phyloP scores from a whole-genome alignment of 2,797 vertebrate species.

The Poeciliopsis infans region DNA sequence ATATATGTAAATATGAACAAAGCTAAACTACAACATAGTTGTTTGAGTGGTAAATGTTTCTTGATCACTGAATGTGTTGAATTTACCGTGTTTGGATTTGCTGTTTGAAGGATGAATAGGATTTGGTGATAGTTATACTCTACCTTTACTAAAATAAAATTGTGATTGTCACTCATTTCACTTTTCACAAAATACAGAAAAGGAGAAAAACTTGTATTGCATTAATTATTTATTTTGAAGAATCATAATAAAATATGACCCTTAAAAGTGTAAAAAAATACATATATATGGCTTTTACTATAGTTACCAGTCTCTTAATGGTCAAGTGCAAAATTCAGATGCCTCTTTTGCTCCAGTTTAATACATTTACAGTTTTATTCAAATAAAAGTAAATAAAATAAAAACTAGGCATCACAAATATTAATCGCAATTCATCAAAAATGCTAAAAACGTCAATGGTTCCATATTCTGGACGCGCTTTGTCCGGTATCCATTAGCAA shows the following conservation, averaged over 20 bases:
- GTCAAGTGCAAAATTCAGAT: not conserved
- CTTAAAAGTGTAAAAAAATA: not conserved
- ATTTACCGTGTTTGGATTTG: not conserved
- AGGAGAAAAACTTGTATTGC: not conserved
- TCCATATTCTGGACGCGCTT: no score
- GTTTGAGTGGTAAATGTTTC: not conserved
- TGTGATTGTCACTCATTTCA: not conserved
- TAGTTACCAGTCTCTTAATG: not conserved
- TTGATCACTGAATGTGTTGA: not conserved
- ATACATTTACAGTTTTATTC: not conserved
- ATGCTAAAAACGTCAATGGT: no score
- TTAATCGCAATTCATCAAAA: no score
- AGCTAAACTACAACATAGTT: not conserved
- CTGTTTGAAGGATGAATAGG: not conserved
- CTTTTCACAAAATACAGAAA: not conserved
- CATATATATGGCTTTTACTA: no score
- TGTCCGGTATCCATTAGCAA: no score
- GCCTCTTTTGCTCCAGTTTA: not conserved
- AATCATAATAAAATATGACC: not conserved
- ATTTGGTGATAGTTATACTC: not conserved
- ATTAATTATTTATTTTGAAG: not conserved
- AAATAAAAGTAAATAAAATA: no score
- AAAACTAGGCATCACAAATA: no score
- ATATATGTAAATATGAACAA: not conserved
- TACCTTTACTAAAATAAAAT: not conserved